Evolutionary conservation across 2,113 vertebrate genomes (phyloP).

Genomic region (Pipa parva): DNA sequence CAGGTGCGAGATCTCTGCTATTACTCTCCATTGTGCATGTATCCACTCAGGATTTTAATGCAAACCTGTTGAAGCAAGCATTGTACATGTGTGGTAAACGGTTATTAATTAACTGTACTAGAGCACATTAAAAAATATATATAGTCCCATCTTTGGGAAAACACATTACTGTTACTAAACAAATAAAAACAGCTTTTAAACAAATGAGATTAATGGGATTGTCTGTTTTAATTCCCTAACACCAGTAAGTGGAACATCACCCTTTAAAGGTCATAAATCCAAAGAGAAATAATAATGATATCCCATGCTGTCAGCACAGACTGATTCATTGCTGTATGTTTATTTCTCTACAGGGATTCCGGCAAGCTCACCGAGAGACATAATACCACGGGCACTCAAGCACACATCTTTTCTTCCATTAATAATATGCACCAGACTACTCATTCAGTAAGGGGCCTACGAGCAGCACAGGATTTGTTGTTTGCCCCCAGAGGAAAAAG

Average conservation of each 20-base stretch:
- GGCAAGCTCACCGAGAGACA: constrained; percentile 30
- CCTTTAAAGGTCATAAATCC: background rate
- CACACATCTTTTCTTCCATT: constrained; percentile 36
- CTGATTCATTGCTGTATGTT: constrained; percentile 35
- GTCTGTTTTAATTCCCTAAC: background rate
- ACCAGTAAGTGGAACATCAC: background rate
- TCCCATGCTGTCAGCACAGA: constrained; percentile 8
- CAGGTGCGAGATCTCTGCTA: too few relatives aligned
- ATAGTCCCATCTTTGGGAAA: too few relatives aligned
- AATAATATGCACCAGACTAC: constrained; percentile 37
- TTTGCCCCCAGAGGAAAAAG: constrained; percentile 35
- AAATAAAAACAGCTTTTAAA: too few relatives aligned
- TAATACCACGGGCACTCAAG: constrained; percentile 40
- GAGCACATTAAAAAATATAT: too few relatives aligned
- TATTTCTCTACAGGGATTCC: constrained; percentile 42
- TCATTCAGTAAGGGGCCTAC: constrained; percentile 40
- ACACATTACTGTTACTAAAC: too few relatives aligned
- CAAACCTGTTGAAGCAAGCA: too few relatives aligned
- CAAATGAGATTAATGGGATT: background rate
- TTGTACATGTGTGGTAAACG: too few relatives aligned
- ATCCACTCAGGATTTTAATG: too few relatives aligned
- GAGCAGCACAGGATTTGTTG: constrained; percentile 10
- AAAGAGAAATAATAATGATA: constrained; percentile 16
- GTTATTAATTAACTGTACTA: too few relatives aligned
- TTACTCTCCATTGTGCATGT: too few relatives aligned